These are phyloP conservation scores for Spodoptera littoralis DNA, from an alignment of 2,888 invertebrate genomes.

Conservation along the genomic window DNA sequence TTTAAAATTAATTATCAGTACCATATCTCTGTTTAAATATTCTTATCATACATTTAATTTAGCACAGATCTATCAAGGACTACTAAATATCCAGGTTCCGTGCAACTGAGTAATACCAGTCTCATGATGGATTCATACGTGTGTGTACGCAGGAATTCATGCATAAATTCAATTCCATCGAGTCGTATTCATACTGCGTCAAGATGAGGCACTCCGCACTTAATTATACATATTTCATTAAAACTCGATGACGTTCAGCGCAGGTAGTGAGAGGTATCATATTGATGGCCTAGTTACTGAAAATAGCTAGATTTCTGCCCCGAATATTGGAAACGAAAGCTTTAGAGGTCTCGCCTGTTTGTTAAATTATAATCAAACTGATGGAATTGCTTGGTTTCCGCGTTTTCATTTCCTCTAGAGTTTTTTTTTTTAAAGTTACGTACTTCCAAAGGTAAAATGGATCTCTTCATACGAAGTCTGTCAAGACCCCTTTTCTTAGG, in stretches of 20 bases:
- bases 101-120: conserved; percentile 20
- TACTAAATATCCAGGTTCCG: conserved; percentile 3
- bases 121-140: conserved; percentile 26
- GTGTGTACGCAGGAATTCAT: conserved; percentile 44
- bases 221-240: conserved; percentile 40
- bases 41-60: conserved; percentile 26
- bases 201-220: conserved; percentile 16
- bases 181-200: conserved; percentile 34
- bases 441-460: no score
- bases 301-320: conserved; percentile 1
- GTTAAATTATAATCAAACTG: neutral
- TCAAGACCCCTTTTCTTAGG: no score
- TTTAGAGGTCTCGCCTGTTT: conserved; percentile 9
- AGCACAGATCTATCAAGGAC: neutral
- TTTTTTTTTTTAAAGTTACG: no score
- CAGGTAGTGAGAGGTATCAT: conserved; percentile 12
- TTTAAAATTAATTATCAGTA: no score
- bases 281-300: conserved; percentile 18
- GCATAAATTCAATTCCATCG: conserved; percentile 42
- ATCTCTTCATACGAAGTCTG: no score
- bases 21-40: no score
- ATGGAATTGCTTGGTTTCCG: no score
- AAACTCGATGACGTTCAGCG: conserved; percentile 19
- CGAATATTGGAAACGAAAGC: conserved; percentile 2
- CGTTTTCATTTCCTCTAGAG: no score